Base-by-base conservation (phyloP, 2,113 vertebrate species). In the Synchiropus splendidus region DNA sequence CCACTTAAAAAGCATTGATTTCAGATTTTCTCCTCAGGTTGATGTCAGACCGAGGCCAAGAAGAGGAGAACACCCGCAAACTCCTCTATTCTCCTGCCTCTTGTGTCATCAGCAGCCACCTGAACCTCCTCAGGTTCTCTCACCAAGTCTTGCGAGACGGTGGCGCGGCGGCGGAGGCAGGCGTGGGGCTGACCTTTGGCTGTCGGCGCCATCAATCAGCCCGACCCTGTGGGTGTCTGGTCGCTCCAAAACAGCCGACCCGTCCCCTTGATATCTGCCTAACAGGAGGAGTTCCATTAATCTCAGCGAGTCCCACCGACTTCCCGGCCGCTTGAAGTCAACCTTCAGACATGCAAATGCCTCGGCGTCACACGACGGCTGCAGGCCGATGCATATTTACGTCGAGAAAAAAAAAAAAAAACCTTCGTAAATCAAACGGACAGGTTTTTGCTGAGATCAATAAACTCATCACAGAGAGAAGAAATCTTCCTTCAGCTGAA, bases 171-270 rank as follows among this genome's bases (percentile, higher is more conserved):
- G 47, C 40, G 32, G 34, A 49, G 42, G 47, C 31, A 36, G 50
- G 10, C 31, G 43, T 45, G 49, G 48, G 2, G 35, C 31, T 55
- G 58, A 71, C 72, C 63, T 74, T 58, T 75, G 51, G 31, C 34
- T 58, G 60, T 66, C 34, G 6, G 46, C 39, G 58, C 4, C 1
- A 79, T 81, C 66, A 52, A 70, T 83, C 73, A 77, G 43, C 16
- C 30, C 34, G 72, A 73, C 58, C 50, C 44, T 59, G 61, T 55
- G 37, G 47, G 32, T 1, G 10, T 39, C 36, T 10, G 39, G 6
- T 18, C 36, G 18, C 39, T 36, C 36, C 37, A 15, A 52, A 64
- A 51, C 46, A 56, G 21, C 18, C 27, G 9, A 58, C 15, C 45
- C 42, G 50, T 58, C 58, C 34, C 72, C 75, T 64, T 64, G 60